Percentiles rank a stretch among this genome's conserved stretches.
phyloP scores from a whole-genome alignment of 2,888 invertebrate species.

The Seira ritae region DNA sequence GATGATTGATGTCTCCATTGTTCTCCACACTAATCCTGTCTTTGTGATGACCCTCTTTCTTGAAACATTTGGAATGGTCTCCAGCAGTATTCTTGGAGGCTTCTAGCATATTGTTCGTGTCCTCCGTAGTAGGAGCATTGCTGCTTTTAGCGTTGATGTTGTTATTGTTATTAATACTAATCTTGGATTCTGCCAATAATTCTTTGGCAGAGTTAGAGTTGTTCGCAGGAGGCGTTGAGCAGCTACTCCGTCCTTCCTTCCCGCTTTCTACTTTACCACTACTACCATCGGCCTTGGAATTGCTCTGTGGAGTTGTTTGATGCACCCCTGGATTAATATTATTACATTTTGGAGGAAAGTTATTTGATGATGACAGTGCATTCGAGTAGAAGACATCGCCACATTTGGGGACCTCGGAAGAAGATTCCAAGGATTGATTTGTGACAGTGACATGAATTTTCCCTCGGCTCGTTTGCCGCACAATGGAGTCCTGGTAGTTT shows the following conservation, averaged over 20 bases:
- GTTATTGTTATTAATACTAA: too few relatives aligned
- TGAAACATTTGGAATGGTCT: background rate
- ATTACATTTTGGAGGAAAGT: too few relatives aligned
- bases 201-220: too few relatives aligned
- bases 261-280: too few relatives aligned
- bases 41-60: conserved; percentile 12
- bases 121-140: too few relatives aligned
- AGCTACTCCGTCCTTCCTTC: too few relatives aligned
- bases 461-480: conserved; percentile 47
- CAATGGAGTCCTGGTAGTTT: conserved; percentile 39
- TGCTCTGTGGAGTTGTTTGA: background rate
- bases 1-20: conserved; percentile 31
- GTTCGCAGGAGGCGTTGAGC: too few relatives aligned
- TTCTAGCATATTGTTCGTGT: background rate
- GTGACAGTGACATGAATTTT: conserved; percentile 54
- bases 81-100: background rate
- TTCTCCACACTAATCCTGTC: conserved; percentile 5
- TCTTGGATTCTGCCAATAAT: too few relatives aligned
- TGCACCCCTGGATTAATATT: too few relatives aligned
- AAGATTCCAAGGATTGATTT: conserved; percentile 24
- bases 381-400: background rate
- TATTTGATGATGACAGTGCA: background rate
- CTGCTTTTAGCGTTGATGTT: too few relatives aligned
- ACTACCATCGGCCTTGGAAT: background rate
- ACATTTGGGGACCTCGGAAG: conserved; percentile 8